phyloP scores from a whole-genome alignment of 2,797 vertebrate species.

The Cryptoprocta ferox region DNA sequence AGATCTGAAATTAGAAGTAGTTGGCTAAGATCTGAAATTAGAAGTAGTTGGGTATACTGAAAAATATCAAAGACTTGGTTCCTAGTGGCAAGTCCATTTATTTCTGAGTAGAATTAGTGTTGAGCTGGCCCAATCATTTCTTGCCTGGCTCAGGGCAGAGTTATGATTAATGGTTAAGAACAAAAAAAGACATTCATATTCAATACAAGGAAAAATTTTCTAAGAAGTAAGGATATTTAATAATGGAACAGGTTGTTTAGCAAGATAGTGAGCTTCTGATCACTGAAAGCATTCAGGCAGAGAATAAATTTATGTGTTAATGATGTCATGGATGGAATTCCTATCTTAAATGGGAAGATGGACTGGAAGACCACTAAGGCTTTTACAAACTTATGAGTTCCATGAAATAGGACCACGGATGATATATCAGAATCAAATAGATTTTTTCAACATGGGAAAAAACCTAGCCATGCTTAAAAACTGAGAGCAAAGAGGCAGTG shows the following conservation, averaged over 20 bases:
- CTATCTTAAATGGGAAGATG: conserved; percentile 24
- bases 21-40: conserved; percentile 47
- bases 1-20: conserved; percentile 50
- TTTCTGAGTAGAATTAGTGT: conserved; percentile 42
- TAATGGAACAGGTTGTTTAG: background rate
- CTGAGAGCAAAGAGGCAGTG: background rate
- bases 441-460: conserved; percentile 43
- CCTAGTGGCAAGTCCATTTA: conserved; percentile 32
- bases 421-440: background rate
- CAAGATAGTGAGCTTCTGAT: background rate
- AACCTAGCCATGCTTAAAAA: conserved; percentile 1
- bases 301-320: conserved; percentile 25
- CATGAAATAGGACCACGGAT: conserved; percentile 1
- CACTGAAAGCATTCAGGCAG: conserved; percentile 38
- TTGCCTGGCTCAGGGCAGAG: background rate
- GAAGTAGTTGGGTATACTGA: conserved; percentile 30
- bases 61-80: conserved; percentile 50
- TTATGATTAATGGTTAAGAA: conserved; percentile 26
- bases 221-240: conserved; percentile 41
- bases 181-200: conserved; percentile 27
- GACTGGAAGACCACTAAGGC: background rate
- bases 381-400: conserved; percentile 15
- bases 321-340: conserved; percentile 31
- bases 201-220: conserved; percentile 1
- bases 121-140: background rate